Base-by-base conservation (phyloP, 2,888 invertebrate species). In the Coelopa pilipes region DNA sequence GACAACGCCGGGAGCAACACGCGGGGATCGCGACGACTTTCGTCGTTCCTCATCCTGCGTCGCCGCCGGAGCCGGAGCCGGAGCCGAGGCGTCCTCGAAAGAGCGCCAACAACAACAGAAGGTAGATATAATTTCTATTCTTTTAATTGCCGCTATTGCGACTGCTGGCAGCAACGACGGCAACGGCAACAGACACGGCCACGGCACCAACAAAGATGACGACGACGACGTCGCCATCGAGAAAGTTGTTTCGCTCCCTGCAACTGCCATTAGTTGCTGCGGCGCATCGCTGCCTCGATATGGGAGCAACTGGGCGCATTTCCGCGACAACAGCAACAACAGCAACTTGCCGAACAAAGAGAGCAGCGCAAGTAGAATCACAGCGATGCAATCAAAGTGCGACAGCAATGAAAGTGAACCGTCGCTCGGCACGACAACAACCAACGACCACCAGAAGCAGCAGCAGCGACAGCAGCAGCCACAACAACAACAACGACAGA, bases 381-480 rank as follows among this genome's bases (percentile, higher is more conserved):
- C 13, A 53, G 53, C 13, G n/a, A 53, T 53, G 53, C 53, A 53
- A 53, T 53, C 53, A n/a, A 13, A 53, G 10, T 53, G 53, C n/a
- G 53, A 53, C 53, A 53, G 13, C 13, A 53, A 53, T n/a, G 53
- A 53, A 53, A 71, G 74, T 57, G 50, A 53, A 73, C 17, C 45
- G 34, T 34, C 34, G 34, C 34, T 4, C 34, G 34, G 34, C 34
- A 34, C 7, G 34, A 34, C 34, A 34, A 34, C 34, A 34, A 34
- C 34, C 2, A 34, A 34, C n/a, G n/a, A 34, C 7, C 34, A 7
- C 2, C 7, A 7, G 34, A 34, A 34, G 7, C 34, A 49, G 47
- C 75, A 66, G 59, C 70, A 53, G 70, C 71, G n/a, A n/a, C n/a
- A 63, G 73, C 60, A 73, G 57, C 70, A 70, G 17, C 24, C 15